Conservation (phyloP, 2,113 vertebrate species). For the Ramphastos sulfuratus region DNA sequence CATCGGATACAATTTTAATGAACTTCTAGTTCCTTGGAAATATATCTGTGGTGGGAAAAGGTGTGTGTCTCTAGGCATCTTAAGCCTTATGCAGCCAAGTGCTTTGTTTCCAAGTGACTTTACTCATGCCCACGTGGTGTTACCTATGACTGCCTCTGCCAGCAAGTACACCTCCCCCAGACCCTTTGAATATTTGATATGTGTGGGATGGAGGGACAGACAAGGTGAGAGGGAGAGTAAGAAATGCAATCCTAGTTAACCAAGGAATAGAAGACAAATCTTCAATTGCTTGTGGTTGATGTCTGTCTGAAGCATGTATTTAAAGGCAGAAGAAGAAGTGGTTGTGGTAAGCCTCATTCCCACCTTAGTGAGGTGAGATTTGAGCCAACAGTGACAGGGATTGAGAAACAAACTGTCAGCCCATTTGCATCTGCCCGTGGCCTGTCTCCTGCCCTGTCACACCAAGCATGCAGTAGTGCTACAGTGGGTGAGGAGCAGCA, state of each 20-base stretch:
- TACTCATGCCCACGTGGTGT: no score
- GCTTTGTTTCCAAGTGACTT: neutral
- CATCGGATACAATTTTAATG: neutral
- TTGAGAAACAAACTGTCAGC: neutral
- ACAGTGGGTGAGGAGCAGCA: neutral
- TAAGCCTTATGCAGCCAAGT: neutral
- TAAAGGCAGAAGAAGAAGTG: neutral
- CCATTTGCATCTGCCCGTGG: neutral
- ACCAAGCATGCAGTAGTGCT: rapidly evolving
- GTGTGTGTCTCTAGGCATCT: neutral
- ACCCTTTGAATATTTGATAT: neutral
- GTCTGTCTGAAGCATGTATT: neutral
- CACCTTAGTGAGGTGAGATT: neutral
- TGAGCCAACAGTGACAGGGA: neutral
- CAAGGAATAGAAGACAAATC: neutral
- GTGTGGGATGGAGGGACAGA: neutral
- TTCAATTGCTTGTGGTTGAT: neutral
- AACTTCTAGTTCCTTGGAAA: neutral
- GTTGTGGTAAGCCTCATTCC: neutral
- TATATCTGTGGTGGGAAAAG: neutral
- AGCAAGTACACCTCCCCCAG: neutral
- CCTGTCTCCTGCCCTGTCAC: neutral
- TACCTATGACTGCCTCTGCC: neutral
- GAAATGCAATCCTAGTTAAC: neutral
- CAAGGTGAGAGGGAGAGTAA: neutral